These are phyloP conservation scores for Archivesica marissinica DNA, from an alignment of 1,140 invertebrate genomes.

Conservation along the genomic window DNA sequence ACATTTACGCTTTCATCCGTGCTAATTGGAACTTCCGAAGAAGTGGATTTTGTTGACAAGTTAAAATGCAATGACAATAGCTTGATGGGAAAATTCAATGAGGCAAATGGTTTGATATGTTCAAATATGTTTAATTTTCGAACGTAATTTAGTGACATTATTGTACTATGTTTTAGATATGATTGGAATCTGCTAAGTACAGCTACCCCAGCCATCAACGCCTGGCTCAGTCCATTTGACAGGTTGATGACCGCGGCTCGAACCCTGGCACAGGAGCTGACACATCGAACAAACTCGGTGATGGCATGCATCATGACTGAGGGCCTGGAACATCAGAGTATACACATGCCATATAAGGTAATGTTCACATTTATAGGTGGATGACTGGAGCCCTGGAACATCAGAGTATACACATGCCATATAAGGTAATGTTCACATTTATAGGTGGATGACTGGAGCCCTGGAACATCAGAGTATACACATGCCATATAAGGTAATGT, in stretches of 20 bases:
- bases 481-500: conserved; percentile 91
- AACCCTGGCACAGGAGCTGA: conserved; percentile 82
- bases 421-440: conserved; percentile 90
- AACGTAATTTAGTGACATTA: not conserved
- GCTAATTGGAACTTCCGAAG: too few relatives aligned
- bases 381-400: conserved; percentile 97
- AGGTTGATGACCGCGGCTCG: conserved; percentile 88
- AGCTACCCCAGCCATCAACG: conserved; percentile 97
- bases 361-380: too few relatives aligned
- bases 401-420: conserved; percentile 92
- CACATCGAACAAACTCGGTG: conserved; percentile 90
- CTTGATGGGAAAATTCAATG: too few relatives aligned
- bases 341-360: conserved; percentile 94
- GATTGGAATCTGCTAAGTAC: conserved; percentile 99
- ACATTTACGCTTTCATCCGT: too few relatives aligned
- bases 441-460: conserved; percentile 98
- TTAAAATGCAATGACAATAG: too few relatives aligned
- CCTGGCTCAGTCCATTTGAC: conserved; percentile 98
- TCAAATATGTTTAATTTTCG: too few relatives aligned
- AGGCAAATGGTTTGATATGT: too few relatives aligned
- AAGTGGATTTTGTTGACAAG: too few relatives aligned
- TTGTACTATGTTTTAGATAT: conserved; percentile 85
- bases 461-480: conserved; percentile 93
- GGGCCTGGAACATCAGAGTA: conserved; percentile 92
- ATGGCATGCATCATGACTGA: conserved; percentile 98